Evolutionary conservation across 2,113 vertebrate species (phyloP).

Genomic region (Spheniscus mendiculus): DNA sequence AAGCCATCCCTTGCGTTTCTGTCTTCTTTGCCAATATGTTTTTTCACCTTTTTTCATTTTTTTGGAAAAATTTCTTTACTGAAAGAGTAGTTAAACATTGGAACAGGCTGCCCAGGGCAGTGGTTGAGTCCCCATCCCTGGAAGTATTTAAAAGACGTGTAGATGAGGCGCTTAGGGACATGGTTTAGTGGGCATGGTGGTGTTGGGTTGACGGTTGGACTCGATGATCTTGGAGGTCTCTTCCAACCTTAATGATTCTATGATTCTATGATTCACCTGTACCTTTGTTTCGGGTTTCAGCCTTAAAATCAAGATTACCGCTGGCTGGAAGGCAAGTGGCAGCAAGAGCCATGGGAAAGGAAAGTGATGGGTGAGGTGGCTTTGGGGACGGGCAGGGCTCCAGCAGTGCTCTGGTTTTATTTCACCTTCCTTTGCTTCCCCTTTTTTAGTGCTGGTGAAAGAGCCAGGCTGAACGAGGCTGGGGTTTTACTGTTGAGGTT

Average conservation of each 20-base stretch:
- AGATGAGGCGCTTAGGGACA: too few species aligned
- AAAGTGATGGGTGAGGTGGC: not conserved
- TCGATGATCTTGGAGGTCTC: too few species aligned
- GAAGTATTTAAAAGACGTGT: too few species aligned
- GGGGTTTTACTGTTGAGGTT: not conserved
- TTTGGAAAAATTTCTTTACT: too few species aligned
- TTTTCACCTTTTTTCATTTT: too few species aligned
- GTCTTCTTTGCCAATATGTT: not conserved
- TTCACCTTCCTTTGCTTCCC: not conserved
- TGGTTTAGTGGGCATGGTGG: too few species aligned
- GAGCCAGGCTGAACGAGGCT: not conserved
- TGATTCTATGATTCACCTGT: too few species aligned
- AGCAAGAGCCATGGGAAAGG: not conserved
- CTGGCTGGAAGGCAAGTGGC: not conserved
- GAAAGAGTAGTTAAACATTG: too few species aligned
- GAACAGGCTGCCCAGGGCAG: too few species aligned
- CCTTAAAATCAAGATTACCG: not conserved
- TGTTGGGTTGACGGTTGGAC: too few species aligned
- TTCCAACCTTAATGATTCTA: too few species aligned
- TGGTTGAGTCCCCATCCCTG: too few species aligned
- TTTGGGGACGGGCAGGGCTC: not conserved
- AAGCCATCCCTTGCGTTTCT: not conserved
- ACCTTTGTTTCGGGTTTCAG: not conserved
- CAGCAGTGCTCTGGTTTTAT: not conserved
- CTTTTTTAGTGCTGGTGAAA: not conserved